phyloP scores from a whole-genome alignment of 2,888 invertebrate genomes.

The Caenorhabditis plicata region DNA sequence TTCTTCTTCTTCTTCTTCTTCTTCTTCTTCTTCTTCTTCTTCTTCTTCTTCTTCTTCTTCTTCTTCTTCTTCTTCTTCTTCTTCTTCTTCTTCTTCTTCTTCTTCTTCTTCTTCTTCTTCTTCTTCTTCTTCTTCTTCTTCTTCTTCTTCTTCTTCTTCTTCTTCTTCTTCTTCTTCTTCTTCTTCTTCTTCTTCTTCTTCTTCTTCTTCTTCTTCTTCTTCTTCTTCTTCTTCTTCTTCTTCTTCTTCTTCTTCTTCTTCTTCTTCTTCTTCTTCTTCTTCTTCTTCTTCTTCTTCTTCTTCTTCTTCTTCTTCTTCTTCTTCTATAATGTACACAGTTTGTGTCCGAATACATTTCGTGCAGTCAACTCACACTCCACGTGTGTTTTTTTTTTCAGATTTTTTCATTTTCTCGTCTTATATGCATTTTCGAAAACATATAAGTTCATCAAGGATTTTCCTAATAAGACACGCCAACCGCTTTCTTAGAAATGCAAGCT shows the following conservation, averaged over 20 bases:
- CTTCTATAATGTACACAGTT: not conserved
- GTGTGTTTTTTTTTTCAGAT: not conserved
- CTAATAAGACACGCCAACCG: not conserved
- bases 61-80: not conserved
- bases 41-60: not conserved
- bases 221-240: slow-evolving; percentile 6
- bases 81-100: not conserved
- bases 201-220: slow-evolving; percentile 3
- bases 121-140: not conserved
- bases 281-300: slow-evolving; percentile 10
- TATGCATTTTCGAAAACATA: slow-evolving; percentile 7
- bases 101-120: not conserved
- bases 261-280: slow-evolving; percentile 6
- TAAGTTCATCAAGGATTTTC: slow-evolving; percentile 5
- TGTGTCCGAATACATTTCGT: not conserved
- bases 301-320: slow-evolving; percentile 6
- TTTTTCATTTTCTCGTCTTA: slow-evolving; percentile 3
- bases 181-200: slow-evolving; percentile 4
- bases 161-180: slow-evolving; percentile 1
- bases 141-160: not conserved
- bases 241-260: slow-evolving; percentile 2
- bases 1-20: not conserved
- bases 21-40: not conserved
- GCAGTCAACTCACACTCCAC: slow-evolving; percentile 1
- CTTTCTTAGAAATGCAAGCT: no score